Base-by-base conservation (phyloP, 2,888 invertebrate species). In the Temnothorax ravouxi region DNA sequence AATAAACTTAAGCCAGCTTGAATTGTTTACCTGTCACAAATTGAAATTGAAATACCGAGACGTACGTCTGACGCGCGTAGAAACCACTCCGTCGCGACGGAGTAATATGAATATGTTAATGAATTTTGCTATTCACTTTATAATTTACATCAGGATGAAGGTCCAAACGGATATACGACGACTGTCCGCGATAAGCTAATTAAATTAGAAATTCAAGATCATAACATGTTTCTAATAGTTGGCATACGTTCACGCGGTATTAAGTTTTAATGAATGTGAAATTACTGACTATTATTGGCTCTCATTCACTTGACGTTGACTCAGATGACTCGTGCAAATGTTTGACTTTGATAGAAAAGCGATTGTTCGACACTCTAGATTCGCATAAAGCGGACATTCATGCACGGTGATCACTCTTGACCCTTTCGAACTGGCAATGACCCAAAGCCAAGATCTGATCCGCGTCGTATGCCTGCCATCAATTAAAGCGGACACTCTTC, bases 381-480 rank as follows among this genome's bases (percentile, higher is more conserved):
- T 38, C 15, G 4, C 41, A 59, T n/a, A 80, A 44, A 44, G 61
- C 59, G 25, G 44, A 41, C 67, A 29, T 67, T 75, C 81, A 44
- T 50, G 11, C 81, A 44, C 54, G 11, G 75, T 69, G 61, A 71
- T 83, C 71, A 85, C 71, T 84, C 83, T 85, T 88, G 88, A 88
- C 85, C 83, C 81, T 83, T 52, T 69, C 59, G 25, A 72, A 66
- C 64, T 83, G 61, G 52, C 86, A 67, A 59, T 86, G 84, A 87
- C 86, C 81, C 77, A 9, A 61, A 69, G 85, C 47, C 75, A 44
- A 71, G 88, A 86, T 88, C 64, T 44, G 69, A 76, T 84, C 79
- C 67, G 50, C 62, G 52, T 76, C 62, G 52, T 76, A 76, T 59
- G 29, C n/a, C n/a, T 47, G 25, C 34, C 47, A 83, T 76, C 84